Percentiles rank a stretch among this genome's conserved stretches.
Evolutionary conservation across 2,797 vertebrate genomes (phyloP).

Genomic region (Macropus fuliginosus): DNA sequence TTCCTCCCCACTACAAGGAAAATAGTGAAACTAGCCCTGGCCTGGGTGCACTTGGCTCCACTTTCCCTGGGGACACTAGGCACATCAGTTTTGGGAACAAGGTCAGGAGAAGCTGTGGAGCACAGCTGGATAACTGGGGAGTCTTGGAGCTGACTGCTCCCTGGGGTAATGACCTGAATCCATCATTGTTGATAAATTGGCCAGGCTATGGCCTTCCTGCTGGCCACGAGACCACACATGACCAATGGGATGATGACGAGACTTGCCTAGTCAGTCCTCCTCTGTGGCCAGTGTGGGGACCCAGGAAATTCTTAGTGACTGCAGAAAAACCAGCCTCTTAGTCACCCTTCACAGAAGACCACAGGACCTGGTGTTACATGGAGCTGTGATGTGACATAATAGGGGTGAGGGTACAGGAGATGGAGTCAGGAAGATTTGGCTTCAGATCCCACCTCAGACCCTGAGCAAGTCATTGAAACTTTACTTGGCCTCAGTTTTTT

Average conservation of each 20-base stretch:
- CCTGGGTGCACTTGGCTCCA: neutral
- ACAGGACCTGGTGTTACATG: neutral
- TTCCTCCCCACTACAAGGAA: fast-evolving
- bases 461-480: neutral
- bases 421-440: neutral
- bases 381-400: fast-evolving
- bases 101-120: neutral
- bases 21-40: neutral
- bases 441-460: neutral
- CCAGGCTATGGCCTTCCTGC: neutral
- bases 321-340: neutral
- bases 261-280: neutral
- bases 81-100: neutral
- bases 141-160: neutral
- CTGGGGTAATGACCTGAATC: neutral
- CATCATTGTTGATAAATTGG: neutral
- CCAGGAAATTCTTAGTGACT: neutral
- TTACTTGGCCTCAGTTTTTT: neutral
- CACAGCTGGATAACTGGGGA: neutral
- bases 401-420: neutral
- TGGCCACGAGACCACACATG: neutral
- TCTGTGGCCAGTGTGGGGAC: neutral
- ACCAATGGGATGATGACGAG: neutral
- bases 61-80: neutral
- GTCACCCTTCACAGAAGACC: neutral